Evolutionary conservation across 2,113 vertebrate genomes (phyloP), one percentile per base, ranked within the genome.

Genomic region (Podarcis cretensis): DNA sequence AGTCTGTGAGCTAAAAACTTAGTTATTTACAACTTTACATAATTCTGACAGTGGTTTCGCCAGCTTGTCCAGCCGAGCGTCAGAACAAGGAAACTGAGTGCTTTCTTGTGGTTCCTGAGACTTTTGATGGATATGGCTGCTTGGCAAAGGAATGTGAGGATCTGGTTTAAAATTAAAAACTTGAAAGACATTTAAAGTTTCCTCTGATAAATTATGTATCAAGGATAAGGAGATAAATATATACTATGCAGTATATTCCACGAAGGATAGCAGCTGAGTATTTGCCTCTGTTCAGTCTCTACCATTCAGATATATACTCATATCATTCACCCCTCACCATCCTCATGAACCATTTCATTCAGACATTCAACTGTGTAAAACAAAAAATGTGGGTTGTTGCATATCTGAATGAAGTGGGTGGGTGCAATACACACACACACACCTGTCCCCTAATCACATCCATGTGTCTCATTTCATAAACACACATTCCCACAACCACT

Each of bases 1-100:
- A 81, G 18, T 92, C 90, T 89, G 30, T 89, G 84, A 88, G 54
- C 35, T 90, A 89, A 92, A 95, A 80, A 71, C 6, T 77, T 84
- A 79, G 81, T 88, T 93, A 90, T 89, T 90, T 90, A 63, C 59
- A 86, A 16, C 1, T 54, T 66, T 77, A 86, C 32, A 69, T 90
- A 91, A 91, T 82, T 3, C 66, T 87, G 35, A 77, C 84, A 92
- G 79, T 66, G n/a, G 57, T 21, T 86, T 87, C 54, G n/a, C 79
- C 35, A 16, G 89, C 89, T 93, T 71, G 80, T 85, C n/a, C 10
- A 82, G 10, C 25, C 76, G 57, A 90, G 5, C 1, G 3, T 69
- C 69, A 16, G 5, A 6, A 21, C 66, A 43, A 1, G 0, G 16
- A 20, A 77, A 74, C 76, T 37, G 84, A 48, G 10, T 69, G 86